Base-by-base conservation (phyloP, 2,113 vertebrate species). In the Oryzias celebensis region DNA sequence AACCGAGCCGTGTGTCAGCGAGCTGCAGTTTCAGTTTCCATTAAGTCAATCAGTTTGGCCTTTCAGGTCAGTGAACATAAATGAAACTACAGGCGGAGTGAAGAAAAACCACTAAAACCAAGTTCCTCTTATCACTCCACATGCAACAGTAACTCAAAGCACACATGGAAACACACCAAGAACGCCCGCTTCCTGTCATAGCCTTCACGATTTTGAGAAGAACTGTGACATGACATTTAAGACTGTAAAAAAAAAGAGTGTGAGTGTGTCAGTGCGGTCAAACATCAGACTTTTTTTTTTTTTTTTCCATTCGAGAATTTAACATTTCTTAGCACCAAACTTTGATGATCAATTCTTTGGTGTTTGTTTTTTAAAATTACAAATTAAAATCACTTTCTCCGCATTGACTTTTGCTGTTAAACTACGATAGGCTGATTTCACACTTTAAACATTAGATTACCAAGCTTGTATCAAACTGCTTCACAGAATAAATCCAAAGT, bases 21-120 rank as follows among this genome's bases (percentile, higher is more conserved):
- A 63, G 57, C 16, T 36, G 23, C n/a, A 24, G 51, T 18, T 13
- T 28, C 22, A 18, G 42, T 58, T 52, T 53, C 17, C 54, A 41
- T 52, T 12, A 52, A 56, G 26, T 22, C 13, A 26, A 54, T 18
- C 26, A 22, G 43, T 41, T 63, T 36, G 23, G 22, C 0, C 57
- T 78, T 82, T 78, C 46, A 70, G 78, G 71, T 65, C 75, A 76
- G 65, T 93, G 91, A 52, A 93, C 91, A 64, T 47, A 69, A 68
- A 47, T 46, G 74, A 78, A 81, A 84, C 81, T 75, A 56, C 24
- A 62, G 71, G 45, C 66, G 58, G 62, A 55, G 47, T n/a, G 62
- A 64, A 64, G 46, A 28, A 15, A 78, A 80, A 74, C 78, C 80
- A 73, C 74, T 24, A 50, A 81, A 77, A 76, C 82, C 78, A 63